Evolutionary conservation across 1,140 invertebrate genomes (phyloP).

Genomic region (Hylaeus volcanicus): DNA sequence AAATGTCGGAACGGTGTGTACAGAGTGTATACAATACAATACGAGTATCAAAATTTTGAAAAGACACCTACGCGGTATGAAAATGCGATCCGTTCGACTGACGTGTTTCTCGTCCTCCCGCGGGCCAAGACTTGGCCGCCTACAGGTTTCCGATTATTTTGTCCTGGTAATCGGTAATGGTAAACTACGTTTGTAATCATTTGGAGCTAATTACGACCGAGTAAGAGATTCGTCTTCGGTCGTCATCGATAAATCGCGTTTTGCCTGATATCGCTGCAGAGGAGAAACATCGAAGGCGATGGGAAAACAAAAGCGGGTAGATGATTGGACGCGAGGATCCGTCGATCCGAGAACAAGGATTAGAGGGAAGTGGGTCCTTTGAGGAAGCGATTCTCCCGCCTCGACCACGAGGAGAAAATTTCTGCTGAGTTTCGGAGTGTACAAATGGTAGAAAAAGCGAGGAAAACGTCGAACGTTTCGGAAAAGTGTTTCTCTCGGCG

Average conservation of each 20-base stretch:
- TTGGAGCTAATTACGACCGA: too few species aligned
- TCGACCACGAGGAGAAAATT: not conserved
- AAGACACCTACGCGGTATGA: slow-evolving; percentile 43
- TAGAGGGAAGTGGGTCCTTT: not conserved
- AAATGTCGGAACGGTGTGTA: slow-evolving; percentile 55
- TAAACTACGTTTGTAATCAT: too few species aligned
- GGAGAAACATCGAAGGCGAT: slow-evolving; percentile 10
- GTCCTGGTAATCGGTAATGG: too few species aligned
- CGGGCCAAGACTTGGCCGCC: too few species aligned
- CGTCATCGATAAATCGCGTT: too few species aligned
- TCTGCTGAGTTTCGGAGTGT: not conserved
- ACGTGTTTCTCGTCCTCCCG: not conserved
- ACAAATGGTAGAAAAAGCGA: not conserved
- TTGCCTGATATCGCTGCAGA: too few species aligned
- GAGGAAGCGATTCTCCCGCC: not conserved
- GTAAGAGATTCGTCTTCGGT: too few species aligned
- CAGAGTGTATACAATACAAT: slow-evolving; percentile 62
- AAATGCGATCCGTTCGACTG: not conserved
- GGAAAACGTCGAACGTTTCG: not conserved
- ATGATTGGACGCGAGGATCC: not conserved
- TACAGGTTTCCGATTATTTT: too few species aligned
- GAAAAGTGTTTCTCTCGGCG: not conserved
- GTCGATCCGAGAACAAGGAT: not conserved
- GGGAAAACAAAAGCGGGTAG: slow-evolving; percentile 6
- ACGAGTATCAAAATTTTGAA: slow-evolving; percentile 65